Percentiles rank a stretch among this genome's conserved stretches.
These are phyloP conservation scores for Phaethon lepturus DNA, from an alignment of 2,113 vertebrate species.

Conservation along the genomic window DNA sequence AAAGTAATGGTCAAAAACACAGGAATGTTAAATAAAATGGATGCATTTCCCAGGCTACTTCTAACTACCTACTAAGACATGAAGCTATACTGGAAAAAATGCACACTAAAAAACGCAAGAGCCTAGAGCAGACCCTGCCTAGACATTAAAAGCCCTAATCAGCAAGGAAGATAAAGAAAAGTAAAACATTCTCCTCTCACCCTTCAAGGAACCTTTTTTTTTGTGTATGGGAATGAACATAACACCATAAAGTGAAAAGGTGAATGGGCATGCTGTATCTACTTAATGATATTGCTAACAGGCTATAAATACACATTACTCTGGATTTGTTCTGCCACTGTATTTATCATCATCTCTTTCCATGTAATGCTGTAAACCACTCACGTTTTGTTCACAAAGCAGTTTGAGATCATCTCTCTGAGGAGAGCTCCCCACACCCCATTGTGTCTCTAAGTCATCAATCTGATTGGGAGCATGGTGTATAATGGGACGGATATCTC, in stretches of 20 bases:
- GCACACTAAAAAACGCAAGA: neutral
- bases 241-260: neutral
- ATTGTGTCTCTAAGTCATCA: constrained; percentile 87
- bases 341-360: neutral
- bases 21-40: neutral
- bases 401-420: constrained; percentile 98
- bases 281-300: neutral
- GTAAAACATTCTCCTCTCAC: neutral
- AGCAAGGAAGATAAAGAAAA: neutral
- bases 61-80: neutral
- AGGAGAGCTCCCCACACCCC: constrained; percentile 97
- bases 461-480: constrained; percentile 84
- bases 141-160: neutral
- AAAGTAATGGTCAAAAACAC: neutral
- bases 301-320: neutral
- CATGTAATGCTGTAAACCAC: constrained; percentile 35
- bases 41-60: neutral
- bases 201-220: neutral
- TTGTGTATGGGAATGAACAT: neutral
- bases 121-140: neutral
- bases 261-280: neutral
- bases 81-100: neutral
- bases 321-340: neutral
- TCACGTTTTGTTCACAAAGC: constrained; percentile 98
- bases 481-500: constrained; percentile 80